Conservation (phyloP, 2,797 vertebrate species). For the Lycodopsis pacificus region DNA sequence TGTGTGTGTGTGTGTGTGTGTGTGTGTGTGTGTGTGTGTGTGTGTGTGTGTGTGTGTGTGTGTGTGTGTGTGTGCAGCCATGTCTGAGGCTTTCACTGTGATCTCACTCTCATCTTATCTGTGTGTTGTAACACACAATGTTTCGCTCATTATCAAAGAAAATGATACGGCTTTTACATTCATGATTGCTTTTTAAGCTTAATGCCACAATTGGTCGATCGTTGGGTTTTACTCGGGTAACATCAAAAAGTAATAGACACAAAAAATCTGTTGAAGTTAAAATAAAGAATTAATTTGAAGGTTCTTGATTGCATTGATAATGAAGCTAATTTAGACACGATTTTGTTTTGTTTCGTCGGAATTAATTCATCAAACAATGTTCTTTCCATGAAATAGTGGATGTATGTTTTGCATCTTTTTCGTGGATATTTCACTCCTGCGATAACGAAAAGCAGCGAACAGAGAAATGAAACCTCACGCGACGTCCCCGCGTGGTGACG, state of each 20-base stretch:
- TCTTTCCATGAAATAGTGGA: slow-evolving; percentile 1
- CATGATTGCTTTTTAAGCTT: neutral
- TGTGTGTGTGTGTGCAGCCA: neutral
- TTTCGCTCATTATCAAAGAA: neutral
- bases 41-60: too few relatives aligned
- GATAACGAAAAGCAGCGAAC: neutral
- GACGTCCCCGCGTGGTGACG: too few relatives aligned
- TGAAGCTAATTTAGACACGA: neutral
- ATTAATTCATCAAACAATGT: neutral
- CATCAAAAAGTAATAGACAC: neutral
- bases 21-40: neutral
- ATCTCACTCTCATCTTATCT: neutral
- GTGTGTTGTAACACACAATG: neutral
- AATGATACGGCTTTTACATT: neutral
- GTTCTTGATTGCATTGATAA: neutral
- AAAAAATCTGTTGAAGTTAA: neutral
- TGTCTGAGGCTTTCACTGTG: neutral
- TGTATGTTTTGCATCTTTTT: neutral
- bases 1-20: neutral
- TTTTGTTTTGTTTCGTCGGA: too few relatives aligned
- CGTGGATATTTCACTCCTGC: neutral
- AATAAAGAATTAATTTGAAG: neutral
- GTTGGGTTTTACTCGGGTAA: neutral
- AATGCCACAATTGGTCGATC: neutral
- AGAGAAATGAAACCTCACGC: neutral